Evolutionary conservation across 2,888 invertebrate genomes (phyloP), one percentile per base, ranked within the genome.

Genomic region (Drosophila rellima): DNA sequence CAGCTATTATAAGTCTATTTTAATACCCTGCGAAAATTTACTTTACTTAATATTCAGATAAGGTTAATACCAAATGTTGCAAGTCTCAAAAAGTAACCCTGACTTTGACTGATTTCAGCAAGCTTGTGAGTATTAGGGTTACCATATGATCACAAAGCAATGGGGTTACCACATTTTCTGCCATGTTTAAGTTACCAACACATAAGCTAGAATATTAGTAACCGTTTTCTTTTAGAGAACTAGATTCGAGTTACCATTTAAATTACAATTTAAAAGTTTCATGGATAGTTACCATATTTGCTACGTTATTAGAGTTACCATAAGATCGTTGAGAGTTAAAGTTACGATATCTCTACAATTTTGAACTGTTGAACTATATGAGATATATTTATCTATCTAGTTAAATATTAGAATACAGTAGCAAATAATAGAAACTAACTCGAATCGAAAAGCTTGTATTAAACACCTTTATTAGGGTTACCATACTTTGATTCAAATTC

Each of bases 1-100:
- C 37, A 20, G 48, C 65, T 33, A 69, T 65, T 73, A 65, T 66
- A 63, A 65, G 57, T 37, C 39, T 40, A 60, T 66, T 62, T 45
- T 5, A 2, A 55, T 63, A 56, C 63, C 56, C 47, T 47, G 39
- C 4, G 11, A 15, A 40, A 40, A 5, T 23, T 29, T 11, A n/a
- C 26, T 4, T 23, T 4, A 2, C 3, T 23, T 7, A n/a, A 15
- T 15, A 23, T 10, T 3, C 17, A 15, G 17, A 17, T 8, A 10
- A 39, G 39, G 10, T 10, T 18, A 18, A 11, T 5, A 8, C 8
- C 39, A 39, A 17, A 17, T 35, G 5, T 31, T 11, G 31, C 15
- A 37, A 39, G 39, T 17, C 2, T 37, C 2, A 7, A 5, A 20
- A 39, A 39, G 8, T 18, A 39, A 17, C 15, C 13, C 13, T n/a